Evolutionary conservation across 2,113 vertebrate genomes (phyloP), one percentile per base, ranked within the genome.

Genomic region (Ascaphus truei): DNA sequence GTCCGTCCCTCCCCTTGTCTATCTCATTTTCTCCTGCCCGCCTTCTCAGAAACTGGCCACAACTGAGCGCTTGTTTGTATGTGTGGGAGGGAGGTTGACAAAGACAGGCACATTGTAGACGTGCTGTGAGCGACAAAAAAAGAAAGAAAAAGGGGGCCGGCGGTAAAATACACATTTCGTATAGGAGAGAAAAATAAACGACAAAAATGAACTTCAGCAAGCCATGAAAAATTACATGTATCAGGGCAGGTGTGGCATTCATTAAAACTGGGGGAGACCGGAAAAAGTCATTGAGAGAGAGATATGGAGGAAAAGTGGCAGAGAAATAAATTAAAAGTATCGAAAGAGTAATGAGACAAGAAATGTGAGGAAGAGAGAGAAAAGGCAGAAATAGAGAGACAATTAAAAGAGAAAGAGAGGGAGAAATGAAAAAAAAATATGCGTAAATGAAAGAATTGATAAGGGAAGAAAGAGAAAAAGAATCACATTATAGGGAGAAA

Each of bases 271-370:
- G 18, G 47, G 12, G 25, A 13, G 45, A 47, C 16, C 15, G 16
- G 16, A 25, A 47, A 51, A 69, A 31, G 56, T 60, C 41, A 68
- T 68, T 68, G 59, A 68, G 60, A 48, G 31, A 27, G 65, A 59
- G 47, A 31, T 22, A 20, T 23, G 27, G 66, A 59, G 43, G 23
- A n/a, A n/a, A n/a, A n/a, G n/a, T n/a, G n/a, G n/a, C n/a, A n/a
- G n/a, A n/a, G n/a, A n/a, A n/a, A n/a, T n/a, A n/a, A n/a, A n/a
- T n/a, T n/a, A n/a, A n/a, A n/a, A n/a, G n/a, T n/a, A n/a, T n/a
- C n/a, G n/a, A n/a, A n/a, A n/a, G n/a, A n/a, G n/a, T n/a, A n/a
- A n/a, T n/a, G n/a, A n/a, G n/a, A n/a, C n/a, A n/a, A n/a, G n/a
- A n/a, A n/a, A n/a, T n/a, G n/a, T n/a, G 43, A 68, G 48, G 55